A percentile compares a stretch with the other conserved stretches of the same genome.
These are phyloP conservation scores for Drosophila oshimai DNA, from an alignment of 1,140 invertebrate genomes.

Conservation along the genomic window DNA sequence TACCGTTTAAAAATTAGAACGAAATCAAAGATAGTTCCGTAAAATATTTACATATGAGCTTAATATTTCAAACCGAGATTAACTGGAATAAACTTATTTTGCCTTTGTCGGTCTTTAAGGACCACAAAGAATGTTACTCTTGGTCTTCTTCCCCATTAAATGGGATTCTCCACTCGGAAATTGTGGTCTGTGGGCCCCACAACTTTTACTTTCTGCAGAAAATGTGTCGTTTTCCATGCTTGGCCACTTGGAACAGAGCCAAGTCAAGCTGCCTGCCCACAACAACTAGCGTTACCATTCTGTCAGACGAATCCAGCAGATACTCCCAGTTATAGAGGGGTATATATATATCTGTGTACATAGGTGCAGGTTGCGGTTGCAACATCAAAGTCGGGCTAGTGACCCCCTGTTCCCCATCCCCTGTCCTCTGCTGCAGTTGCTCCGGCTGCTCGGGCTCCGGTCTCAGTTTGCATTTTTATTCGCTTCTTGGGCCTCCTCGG, in stretches of 20 bases:
- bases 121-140: background rate
- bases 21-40: background rate
- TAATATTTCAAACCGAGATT: background rate
- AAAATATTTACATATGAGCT: background rate
- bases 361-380: constrained; percentile 37
- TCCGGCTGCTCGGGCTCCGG: constrained; percentile 9
- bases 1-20: background rate
- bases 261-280: constrained; percentile 58
- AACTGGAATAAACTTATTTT: background rate
- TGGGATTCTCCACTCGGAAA: background rate
- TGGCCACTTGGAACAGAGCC: constrained; percentile 66
- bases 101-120: background rate
- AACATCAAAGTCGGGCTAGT: constrained; percentile 42
- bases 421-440: constrained; percentile 31
- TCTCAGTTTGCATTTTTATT: constrained; percentile 35
- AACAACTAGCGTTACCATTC: constrained; percentile 62
- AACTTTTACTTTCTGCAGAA: constrained; percentile 44
- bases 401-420: background rate
- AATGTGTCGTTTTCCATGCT: constrained; percentile 69
- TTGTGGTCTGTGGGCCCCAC: background rate
- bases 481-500: constrained; percentile 56
- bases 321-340: constrained; percentile 38
- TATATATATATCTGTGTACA: no score
- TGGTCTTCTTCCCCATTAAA: background rate
- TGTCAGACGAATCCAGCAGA: constrained; percentile 59